phyloP scores from a whole-genome alignment of 2,888 invertebrate genomes.

The Beris chalybata region DNA sequence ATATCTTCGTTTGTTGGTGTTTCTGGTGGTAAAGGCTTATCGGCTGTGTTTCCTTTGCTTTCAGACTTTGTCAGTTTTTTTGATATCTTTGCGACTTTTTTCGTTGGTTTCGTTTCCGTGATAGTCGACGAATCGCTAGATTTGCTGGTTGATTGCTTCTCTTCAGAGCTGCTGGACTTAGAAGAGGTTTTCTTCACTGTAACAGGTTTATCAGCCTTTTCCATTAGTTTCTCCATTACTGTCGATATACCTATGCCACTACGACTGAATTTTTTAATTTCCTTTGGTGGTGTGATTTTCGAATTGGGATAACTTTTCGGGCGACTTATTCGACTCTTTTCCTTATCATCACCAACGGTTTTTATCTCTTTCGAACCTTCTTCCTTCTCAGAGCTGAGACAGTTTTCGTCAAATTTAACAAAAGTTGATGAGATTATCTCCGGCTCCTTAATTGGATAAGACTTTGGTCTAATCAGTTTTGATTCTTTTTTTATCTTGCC shows the following conservation, averaged over 20 bases:
- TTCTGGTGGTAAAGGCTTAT: slow-evolving; percentile 41
- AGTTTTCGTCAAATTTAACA: slow-evolving; percentile 19
- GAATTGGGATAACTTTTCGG: slow-evolving; percentile 64
- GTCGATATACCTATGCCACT: slow-evolving; percentile 46
- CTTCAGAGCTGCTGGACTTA: slow-evolving; percentile 26
- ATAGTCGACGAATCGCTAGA: slow-evolving; percentile 11
- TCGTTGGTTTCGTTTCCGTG: slow-evolving; percentile 42
- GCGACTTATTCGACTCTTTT: slow-evolving; percentile 53
- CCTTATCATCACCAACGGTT: slow-evolving; percentile 5
- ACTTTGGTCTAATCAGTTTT: slow-evolving; percentile 61
- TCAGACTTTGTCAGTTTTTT: slow-evolving; percentile 46
- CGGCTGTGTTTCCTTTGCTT: slow-evolving; percentile 25
- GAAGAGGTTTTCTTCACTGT: slow-evolving; percentile 10
- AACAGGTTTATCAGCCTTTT: slow-evolving; percentile 30
- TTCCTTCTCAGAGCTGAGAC: background rate
- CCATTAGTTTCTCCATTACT: slow-evolving; percentile 39
- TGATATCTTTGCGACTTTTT: slow-evolving; percentile 23
- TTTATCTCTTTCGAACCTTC: slow-evolving; percentile 46
- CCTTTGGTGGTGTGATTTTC: slow-evolving; percentile 53
- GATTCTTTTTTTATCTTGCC: slow-evolving; percentile 54
- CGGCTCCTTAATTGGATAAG: slow-evolving; percentile 59
- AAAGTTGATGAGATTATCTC: slow-evolving; percentile 33
- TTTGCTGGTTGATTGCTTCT: slow-evolving; percentile 3
- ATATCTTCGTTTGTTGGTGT: slow-evolving; percentile 42
- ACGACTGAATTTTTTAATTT: slow-evolving; percentile 47